Evolutionary conservation across 64 coral and sea anemone species (phyloP).

Genomic region (Orbicella faveolata): DNA sequence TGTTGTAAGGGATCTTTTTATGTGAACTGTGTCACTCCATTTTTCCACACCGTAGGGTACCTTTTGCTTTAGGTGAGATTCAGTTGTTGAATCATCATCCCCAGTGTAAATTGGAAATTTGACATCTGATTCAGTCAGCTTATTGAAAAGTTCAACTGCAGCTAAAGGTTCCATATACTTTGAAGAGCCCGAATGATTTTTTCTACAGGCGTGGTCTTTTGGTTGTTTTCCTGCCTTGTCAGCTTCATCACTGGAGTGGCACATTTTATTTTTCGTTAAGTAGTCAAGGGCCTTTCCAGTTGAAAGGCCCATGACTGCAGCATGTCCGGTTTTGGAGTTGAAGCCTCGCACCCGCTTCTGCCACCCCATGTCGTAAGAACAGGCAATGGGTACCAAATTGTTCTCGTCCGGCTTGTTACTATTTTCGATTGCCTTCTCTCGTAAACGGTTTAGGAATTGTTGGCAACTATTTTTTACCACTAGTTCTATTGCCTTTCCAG

Average conservation of each 20-base stretch:
- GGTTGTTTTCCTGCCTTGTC: slow-evolving; percentile 21
- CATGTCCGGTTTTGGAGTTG: slow-evolving; percentile 26
- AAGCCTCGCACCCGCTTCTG: background rate
- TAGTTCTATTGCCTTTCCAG: too few relatives aligned
- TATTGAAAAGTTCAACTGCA: too few relatives aligned
- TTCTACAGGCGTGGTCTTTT: slow-evolving; percentile 66
- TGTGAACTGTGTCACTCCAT: too few relatives aligned
- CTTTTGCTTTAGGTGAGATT: too few relatives aligned
- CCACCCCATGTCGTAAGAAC: slow-evolving; percentile 23
- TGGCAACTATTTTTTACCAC: background rate
- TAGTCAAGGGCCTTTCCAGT: slow-evolving; percentile 70
- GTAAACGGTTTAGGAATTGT: background rate
- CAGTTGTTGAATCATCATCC: too few relatives aligned
- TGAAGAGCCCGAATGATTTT: slow-evolving; percentile 72
- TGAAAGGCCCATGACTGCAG: slow-evolving; percentile 52
- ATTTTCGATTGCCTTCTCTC: background rate
- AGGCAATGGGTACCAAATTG: background rate
- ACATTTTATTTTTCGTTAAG: background rate
- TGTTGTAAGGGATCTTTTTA: too few relatives aligned
- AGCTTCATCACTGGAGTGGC: slow-evolving; percentile 43
- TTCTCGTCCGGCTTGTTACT: background rate
- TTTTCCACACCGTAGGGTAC: too few relatives aligned
- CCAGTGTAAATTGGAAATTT: too few relatives aligned
- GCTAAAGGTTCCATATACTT: slow-evolving; percentile 19
- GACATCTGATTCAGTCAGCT: too few relatives aligned